Conservation (phyloP, 2,797 vertebrate species). For the Hozukius guyotensis region DNA sequence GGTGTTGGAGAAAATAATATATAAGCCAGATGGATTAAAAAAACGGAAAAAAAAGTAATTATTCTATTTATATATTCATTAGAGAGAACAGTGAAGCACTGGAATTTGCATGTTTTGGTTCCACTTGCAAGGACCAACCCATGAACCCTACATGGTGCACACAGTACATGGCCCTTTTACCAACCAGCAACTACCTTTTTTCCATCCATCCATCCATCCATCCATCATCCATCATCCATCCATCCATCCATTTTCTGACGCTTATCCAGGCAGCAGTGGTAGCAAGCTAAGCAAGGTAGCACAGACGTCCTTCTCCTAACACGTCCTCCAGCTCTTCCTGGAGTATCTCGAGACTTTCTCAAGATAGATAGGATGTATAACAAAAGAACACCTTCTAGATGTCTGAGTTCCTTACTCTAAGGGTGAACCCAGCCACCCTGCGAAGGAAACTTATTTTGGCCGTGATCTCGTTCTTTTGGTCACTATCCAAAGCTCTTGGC, state of each 20-base stretch:
- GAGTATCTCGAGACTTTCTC: not conserved
- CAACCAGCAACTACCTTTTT: not conserved
- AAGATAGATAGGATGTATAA: not conserved
- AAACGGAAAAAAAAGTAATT: too few relatives aligned
- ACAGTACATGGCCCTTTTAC: not conserved
- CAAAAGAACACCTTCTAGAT: not conserved
- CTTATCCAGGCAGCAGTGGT: not conserved
- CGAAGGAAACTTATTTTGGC: not conserved
- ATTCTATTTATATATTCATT: too few relatives aligned
- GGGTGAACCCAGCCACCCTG: not conserved
- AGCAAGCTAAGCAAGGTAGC: not conserved
- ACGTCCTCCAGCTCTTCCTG: not conserved
- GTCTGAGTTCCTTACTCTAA: not conserved
- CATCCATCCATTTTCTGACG: not conserved
- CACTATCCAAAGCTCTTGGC: not conserved
- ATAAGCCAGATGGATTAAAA: not conserved
- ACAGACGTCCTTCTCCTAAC: not conserved
- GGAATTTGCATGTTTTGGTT: not conserved
- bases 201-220: not conserved
- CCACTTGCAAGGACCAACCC: not conserved
- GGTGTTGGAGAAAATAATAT: not conserved
- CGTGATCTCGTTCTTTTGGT: not conserved
- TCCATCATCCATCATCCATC: not conserved
- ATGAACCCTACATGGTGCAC: not conserved
- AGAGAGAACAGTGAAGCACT: not conserved